phyloP scores from a whole-genome alignment of 2,888 invertebrate species.

The Pseudeuparius sepicola region DNA sequence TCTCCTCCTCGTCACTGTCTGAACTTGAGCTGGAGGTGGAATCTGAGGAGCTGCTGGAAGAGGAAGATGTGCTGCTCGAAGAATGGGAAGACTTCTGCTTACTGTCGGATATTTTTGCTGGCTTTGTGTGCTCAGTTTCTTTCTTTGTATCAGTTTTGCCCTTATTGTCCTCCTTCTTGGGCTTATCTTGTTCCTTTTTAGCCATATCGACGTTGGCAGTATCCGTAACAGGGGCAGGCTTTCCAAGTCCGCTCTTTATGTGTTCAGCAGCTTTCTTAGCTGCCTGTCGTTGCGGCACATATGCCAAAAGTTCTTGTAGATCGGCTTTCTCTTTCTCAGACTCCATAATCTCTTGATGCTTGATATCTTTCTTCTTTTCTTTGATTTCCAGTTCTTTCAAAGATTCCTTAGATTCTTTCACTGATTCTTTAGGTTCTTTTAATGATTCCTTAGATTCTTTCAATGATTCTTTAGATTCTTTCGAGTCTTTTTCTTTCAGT shows the following conservation, averaged over 20 bases:
- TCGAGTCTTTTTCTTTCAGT: slow-evolving; percentile 19
- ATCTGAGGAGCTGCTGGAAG: slow-evolving; percentile 40
- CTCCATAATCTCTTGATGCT: slow-evolving; percentile 42
- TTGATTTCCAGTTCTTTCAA: slow-evolving; percentile 21
- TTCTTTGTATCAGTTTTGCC: slow-evolving; percentile 35
- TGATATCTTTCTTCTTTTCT: slow-evolving; percentile 23
- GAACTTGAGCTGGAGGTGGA: slow-evolving; percentile 45
- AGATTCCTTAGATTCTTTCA: slow-evolving; percentile 23
- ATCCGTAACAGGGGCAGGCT: slow-evolving; percentile 27
- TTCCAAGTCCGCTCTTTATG: slow-evolving; percentile 69
- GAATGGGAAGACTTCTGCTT: slow-evolving; percentile 41
- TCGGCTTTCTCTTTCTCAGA: slow-evolving; percentile 53
- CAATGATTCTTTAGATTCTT: slow-evolving; percentile 28
- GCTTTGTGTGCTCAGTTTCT: slow-evolving; percentile 27
- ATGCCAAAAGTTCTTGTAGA: slow-evolving; percentile 56
- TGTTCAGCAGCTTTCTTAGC: slow-evolving; percentile 88
- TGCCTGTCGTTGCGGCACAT: slow-evolving; percentile 83
- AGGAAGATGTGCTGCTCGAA: slow-evolving; percentile 45
- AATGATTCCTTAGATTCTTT: slow-evolving; percentile 40
- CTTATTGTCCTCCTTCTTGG: slow-evolving; percentile 29
- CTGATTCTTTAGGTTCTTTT: slow-evolving; percentile 31
- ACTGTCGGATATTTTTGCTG: slow-evolving; percentile 33
- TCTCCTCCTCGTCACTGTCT: slow-evolving; percentile 47
- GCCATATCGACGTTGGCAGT: slow-evolving; percentile 32
- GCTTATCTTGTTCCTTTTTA: slow-evolving; percentile 26